phyloP scores from a whole-genome alignment of 1,140 invertebrate species.

The Rhyacophila brunnea region DNA sequence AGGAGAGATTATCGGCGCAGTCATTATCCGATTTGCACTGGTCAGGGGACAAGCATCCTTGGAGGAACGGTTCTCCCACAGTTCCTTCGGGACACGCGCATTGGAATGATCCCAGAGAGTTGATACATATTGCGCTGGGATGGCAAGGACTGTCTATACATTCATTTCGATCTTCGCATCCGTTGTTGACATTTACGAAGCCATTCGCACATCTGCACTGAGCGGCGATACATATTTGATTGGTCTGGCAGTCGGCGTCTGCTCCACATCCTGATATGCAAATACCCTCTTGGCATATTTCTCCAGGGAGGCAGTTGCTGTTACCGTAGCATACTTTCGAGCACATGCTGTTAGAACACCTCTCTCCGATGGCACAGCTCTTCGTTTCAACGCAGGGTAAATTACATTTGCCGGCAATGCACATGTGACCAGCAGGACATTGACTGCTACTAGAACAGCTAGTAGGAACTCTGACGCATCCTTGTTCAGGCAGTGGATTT shows the following conservation, averaged over 20 bases:
- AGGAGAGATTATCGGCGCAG: constrained; percentile 71
- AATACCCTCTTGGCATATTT: constrained; percentile 78
- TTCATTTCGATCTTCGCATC: constrained; percentile 77
- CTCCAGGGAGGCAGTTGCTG: constrained; percentile 84
- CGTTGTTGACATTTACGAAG: constrained; percentile 65
- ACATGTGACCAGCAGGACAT: constrained; percentile 72
- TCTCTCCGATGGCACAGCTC: constrained; percentile 79
- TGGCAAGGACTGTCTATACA: constrained; percentile 80
- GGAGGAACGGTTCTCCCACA: constrained; percentile 74
- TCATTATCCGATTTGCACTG: constrained; percentile 68
- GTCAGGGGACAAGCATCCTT: constrained; percentile 71
- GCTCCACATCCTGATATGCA: constrained; percentile 81
- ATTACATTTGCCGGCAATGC: constrained; percentile 72
- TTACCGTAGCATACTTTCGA: constrained; percentile 85
- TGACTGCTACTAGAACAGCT: constrained; percentile 63
- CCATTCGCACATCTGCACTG: constrained; percentile 77
- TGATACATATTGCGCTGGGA: constrained; percentile 72
- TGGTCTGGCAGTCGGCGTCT: constrained; percentile 75
- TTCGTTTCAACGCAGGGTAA: constrained; percentile 69
- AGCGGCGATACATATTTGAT: constrained; percentile 76
- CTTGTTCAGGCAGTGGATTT: constrained; percentile 84
- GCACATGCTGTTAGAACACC: constrained; percentile 75
- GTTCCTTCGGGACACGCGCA: constrained; percentile 75
- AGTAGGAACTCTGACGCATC: constrained; percentile 75
- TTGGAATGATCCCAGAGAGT: constrained; percentile 75